These are phyloP conservation scores for Arge pagana DNA, from an alignment of 2,888 invertebrate species.

Conservation along the genomic window DNA sequence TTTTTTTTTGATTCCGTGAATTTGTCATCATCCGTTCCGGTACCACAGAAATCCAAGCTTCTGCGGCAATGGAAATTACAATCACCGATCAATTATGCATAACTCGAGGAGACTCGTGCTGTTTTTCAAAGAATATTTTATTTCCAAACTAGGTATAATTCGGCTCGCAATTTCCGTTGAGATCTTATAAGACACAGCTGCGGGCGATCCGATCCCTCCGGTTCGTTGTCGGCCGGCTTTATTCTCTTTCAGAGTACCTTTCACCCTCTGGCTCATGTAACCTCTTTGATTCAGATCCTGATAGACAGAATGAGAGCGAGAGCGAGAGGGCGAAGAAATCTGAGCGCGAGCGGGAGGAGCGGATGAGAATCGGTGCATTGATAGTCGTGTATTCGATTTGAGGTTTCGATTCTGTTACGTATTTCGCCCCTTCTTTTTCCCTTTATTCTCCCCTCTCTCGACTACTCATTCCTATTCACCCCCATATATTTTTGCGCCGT, in stretches of 20 bases:
- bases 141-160: slow-evolving; percentile 18
- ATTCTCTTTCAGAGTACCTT: slow-evolving; percentile 8
- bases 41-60: too few species aligned
- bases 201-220: slow-evolving; percentile 8
- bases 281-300: slow-evolving; percentile 19
- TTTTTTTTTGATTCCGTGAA: too few species aligned
- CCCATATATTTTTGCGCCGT: too few species aligned
- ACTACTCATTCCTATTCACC: too few species aligned
- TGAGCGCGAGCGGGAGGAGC: too few species aligned
- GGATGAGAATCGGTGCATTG: too few species aligned
- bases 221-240: slow-evolving; percentile 6
- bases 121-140: slow-evolving; percentile 16
- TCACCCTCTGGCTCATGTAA: slow-evolving; percentile 10
- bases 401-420: slow-evolving; percentile 15
- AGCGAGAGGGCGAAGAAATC: too few species aligned
- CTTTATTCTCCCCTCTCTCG: too few species aligned
- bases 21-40: too few species aligned
- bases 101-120: too few species aligned
- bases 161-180: slow-evolving; percentile 19
- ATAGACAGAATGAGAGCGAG: slow-evolving; percentile 15
- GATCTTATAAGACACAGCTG: slow-evolving; percentile 12
- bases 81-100: too few species aligned
- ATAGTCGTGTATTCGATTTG: slow-evolving; percentile 20
- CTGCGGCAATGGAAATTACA: too few species aligned
- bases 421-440: neutral